phyloP scores from a whole-genome alignment of 2,888 invertebrate genomes.

The Pheosia gnoma region DNA sequence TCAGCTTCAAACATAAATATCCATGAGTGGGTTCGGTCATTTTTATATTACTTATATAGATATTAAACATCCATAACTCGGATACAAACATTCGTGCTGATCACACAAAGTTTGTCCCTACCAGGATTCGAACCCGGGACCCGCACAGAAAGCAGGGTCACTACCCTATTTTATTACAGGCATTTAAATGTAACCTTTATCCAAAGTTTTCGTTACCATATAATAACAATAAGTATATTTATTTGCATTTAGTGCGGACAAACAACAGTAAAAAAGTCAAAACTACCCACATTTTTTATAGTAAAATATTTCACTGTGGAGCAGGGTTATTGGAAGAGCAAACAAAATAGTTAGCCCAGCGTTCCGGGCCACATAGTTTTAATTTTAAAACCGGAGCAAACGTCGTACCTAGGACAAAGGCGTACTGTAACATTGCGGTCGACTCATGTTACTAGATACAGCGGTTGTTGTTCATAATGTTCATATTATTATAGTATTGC shows the following conservation, averaged over 20 bases:
- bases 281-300: background rate
- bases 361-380: conserved; percentile 80
- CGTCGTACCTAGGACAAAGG: conserved; percentile 76
- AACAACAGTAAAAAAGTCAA: background rate
- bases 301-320: conserved; percentile 4
- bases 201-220: no score
- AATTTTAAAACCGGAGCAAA: conserved; percentile 81
- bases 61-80: no score
- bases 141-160: no score
- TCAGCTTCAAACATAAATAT: conserved; percentile 31
- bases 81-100: no score
- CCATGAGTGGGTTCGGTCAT: conserved; percentile 16
- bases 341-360: conserved; percentile 60
- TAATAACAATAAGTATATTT: no score
- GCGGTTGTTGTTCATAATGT: conserved; percentile 8
- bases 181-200: no score
- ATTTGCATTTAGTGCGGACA: no score
- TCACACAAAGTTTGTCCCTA: no score
- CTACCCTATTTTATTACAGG: no score
- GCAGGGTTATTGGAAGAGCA: conserved; percentile 34
- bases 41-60: background rate
- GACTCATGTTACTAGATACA: background rate
- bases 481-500: no score
- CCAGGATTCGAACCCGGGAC: no score
- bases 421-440: conserved; percentile 47